Percentiles rank a stretch among this genome's conserved stretches.
These are phyloP conservation scores for Yponomeuta plumbellus DNA, from an alignment of 2,888 invertebrate genomes.

Conservation along the genomic window DNA sequence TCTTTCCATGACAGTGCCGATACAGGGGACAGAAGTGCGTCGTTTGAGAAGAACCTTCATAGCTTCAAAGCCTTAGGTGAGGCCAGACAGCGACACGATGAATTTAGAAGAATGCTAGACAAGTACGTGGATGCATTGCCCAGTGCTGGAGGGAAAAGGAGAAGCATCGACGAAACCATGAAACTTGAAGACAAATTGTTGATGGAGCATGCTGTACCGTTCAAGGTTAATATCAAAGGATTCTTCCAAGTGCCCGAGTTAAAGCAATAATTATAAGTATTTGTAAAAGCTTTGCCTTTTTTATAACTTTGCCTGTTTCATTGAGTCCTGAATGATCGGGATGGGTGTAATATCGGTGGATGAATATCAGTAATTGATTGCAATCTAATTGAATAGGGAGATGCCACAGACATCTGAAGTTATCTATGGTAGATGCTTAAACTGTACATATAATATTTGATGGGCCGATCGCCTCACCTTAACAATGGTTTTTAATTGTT, in stretches of 20 bases:
- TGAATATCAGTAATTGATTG: too few relatives aligned
- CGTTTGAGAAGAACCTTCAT: constrained; percentile 1
- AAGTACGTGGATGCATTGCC: constrained; percentile 4
- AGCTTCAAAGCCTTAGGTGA: background rate
- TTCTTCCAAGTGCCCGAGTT: constrained; percentile 1
- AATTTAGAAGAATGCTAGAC: background rate
- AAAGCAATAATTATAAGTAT: background rate
- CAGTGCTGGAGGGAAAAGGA: background rate
- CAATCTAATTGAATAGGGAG: too few relatives aligned
- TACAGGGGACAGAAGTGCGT: background rate
- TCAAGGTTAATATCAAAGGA: constrained; percentile 1
- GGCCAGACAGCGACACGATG: background rate
- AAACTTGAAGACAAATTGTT: constrained; percentile 5
- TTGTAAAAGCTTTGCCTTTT: background rate
- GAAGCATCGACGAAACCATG: background rate
- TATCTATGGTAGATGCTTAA: too few relatives aligned
- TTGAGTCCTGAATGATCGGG: too few relatives aligned
- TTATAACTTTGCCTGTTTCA: background rate
- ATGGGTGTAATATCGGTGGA: too few relatives aligned
- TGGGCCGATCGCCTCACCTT: too few relatives aligned
- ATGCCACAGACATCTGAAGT: too few relatives aligned
- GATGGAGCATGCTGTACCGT: constrained; percentile 1
- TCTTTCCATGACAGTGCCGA: background rate
- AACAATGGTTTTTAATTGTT: too few relatives aligned
- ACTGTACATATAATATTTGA: too few relatives aligned